A percentile compares a stretch with the other conserved stretches of the same genome.
Conservation (phyloP, 1,140 invertebrate species). For the Vanessa tameamea region DNA sequence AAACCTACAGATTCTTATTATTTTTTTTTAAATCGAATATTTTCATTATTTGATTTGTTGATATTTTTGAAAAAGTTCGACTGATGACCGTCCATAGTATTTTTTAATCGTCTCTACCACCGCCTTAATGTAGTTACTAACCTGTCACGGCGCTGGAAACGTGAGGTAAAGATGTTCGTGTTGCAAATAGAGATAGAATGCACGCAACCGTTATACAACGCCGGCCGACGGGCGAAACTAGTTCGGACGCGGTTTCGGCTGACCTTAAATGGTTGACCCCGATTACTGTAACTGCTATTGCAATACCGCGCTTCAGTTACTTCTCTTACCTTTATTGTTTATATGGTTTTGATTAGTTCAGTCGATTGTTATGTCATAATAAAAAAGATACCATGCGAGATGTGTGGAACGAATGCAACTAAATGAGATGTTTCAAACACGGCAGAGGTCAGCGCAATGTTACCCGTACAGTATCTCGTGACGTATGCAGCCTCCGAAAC, state of each 20-base stretch:
- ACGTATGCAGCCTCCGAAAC: too few relatives aligned
- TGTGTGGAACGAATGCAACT: too few relatives aligned
- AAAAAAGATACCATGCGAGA: too few relatives aligned
- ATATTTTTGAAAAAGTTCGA: background rate
- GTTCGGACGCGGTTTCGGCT: slow-evolving; percentile 46
- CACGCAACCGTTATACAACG: slow-evolving; percentile 46
- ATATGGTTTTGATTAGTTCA: background rate
- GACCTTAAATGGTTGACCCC: slow-evolving; percentile 46
- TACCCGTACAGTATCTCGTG: too few relatives aligned
- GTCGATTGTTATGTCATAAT: too few relatives aligned
- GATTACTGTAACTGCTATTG: slow-evolving; percentile 38
- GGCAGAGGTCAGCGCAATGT: too few relatives aligned
- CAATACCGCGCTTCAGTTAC: slow-evolving; percentile 21
- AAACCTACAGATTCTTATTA: background rate
- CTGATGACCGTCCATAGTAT: background rate
- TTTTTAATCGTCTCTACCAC: background rate
- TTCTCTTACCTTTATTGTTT: slow-evolving; percentile 2
- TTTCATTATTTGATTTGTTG: background rate
- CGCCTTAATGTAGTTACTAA: background rate
- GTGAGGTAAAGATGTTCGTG: slow-evolving; percentile 17
- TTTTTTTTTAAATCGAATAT: background rate
- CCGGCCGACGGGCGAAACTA: slow-evolving; percentile 35
- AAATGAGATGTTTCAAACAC: too few relatives aligned
- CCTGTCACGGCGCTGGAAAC: slow-evolving; percentile 18
- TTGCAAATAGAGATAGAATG: slow-evolving; percentile 43